phyloP scores from a whole-genome alignment of 1,140 invertebrate species.

The Rhagoletis pomonella region DNA sequence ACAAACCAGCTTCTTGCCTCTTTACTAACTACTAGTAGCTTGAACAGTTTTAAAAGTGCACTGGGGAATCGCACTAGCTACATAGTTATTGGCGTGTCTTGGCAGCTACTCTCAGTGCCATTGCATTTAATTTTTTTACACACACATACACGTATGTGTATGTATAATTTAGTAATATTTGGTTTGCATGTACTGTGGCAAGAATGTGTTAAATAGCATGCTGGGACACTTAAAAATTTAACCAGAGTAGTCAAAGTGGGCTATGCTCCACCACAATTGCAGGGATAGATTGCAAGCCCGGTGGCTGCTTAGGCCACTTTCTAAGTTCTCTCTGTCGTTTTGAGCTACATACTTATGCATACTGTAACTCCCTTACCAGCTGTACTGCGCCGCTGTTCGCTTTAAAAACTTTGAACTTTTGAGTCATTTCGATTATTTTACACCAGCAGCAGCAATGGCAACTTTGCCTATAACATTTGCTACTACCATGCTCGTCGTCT shows the following conservation, averaged over 20 bases:
- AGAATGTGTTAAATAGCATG: constrained; percentile 53
- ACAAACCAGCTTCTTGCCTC: too few species aligned
- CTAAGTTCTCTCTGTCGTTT: background rate
- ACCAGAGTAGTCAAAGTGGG: background rate
- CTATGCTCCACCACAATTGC: background rate
- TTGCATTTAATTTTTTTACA: constrained; percentile 12
- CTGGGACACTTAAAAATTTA: constrained; percentile 47
- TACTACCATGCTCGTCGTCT: background rate
- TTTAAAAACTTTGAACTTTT: constrained; percentile 51
- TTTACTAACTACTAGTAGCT: too few species aligned
- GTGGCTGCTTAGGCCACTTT: background rate
- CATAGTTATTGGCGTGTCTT: background rate
- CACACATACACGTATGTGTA: background rate
- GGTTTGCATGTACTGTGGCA: constrained; percentile 10
- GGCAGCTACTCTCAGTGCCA: background rate
- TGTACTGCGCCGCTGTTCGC: background rate
- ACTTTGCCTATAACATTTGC: background rate
- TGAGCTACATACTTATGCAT: background rate
- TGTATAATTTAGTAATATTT: background rate
- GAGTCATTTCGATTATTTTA: constrained; percentile 47
- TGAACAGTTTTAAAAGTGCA: constrained; percentile 19
- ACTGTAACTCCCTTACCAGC: background rate
- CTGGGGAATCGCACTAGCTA: background rate
- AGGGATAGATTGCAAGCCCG: background rate
- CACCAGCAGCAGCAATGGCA: background rate